phyloP scores from a whole-genome alignment of 2,888 invertebrate genomes.

The Thyatira batis region DNA sequence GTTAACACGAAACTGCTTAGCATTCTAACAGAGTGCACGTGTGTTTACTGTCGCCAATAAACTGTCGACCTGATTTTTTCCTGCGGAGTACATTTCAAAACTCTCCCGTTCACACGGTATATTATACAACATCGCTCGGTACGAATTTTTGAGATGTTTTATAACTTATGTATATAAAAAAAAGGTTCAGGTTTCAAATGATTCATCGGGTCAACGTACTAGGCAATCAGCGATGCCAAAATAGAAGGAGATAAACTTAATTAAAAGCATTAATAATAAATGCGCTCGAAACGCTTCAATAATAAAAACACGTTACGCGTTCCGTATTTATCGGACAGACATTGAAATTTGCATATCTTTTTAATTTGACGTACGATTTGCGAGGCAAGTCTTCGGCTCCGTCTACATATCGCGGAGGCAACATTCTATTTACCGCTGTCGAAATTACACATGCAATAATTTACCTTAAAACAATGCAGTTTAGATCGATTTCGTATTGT shows the following conservation, averaged over 20 bases:
- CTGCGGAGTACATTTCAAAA: constrained; percentile 59
- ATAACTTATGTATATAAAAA: constrained; percentile 17
- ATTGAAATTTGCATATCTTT: constrained; percentile 70
- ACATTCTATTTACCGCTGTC: constrained; percentile 3
- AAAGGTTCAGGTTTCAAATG: constrained; percentile 36
- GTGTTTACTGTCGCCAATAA: constrained; percentile 67
- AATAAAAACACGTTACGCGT: constrained; percentile 58
- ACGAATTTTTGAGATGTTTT: constrained; percentile 28
- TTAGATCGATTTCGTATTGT: constrained; percentile 27
- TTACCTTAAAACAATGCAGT: constrained; percentile 30
- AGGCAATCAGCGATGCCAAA: constrained; percentile 56
- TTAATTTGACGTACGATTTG: constrained; percentile 63
- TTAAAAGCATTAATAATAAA: constrained; percentile 77
- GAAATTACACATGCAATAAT: constrained; percentile 23
- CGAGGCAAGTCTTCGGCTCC: constrained; percentile 36
- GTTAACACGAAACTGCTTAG: constrained; percentile 76
- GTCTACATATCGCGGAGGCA: constrained; percentile 34
- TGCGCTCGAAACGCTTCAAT: constrained; percentile 59
- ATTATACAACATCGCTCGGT: constrained; percentile 23
- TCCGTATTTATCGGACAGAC: constrained; percentile 53
- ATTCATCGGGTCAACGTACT: constrained; percentile 67
- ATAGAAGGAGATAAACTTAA: constrained; percentile 74
- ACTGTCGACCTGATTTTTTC: constrained; percentile 73
- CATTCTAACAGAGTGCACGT: constrained; percentile 73
- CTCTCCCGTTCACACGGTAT: constrained; percentile 64